Percentiles rank a stretch among this genome's conserved stretches.
phyloP scores from a whole-genome alignment of 2,888 invertebrate species.

The Gastracanthus pulcherrimus region DNA sequence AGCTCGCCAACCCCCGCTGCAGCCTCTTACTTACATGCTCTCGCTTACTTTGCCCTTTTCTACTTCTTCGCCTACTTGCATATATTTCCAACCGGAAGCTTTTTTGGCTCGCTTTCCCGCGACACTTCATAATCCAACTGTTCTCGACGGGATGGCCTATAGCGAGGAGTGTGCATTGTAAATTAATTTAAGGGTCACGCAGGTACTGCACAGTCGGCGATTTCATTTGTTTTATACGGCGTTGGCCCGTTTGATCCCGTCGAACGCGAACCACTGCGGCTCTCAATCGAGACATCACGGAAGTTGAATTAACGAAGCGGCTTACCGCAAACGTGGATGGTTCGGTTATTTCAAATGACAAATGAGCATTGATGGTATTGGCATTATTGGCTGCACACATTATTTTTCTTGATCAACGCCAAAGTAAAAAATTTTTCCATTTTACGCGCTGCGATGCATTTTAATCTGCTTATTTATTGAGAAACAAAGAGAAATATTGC shows the following conservation, averaged over 20 bases:
- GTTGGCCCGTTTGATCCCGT: too few relatives aligned
- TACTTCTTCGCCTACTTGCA: background rate
- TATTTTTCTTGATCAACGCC: background rate
- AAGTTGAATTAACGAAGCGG: slow-evolving; percentile 69
- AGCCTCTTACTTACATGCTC: background rate
- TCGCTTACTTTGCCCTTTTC: background rate
- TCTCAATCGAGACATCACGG: slow-evolving; percentile 53
- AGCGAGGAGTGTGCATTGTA: too few relatives aligned
- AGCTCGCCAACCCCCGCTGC: background rate
- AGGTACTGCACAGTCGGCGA: too few relatives aligned
- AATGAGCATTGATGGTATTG: too few relatives aligned
- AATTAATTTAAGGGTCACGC: too few relatives aligned
- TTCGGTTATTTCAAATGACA: slow-evolving; percentile 67
- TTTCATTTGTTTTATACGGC: too few relatives aligned
- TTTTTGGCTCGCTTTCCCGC: too few relatives aligned
- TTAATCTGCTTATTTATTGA: too few relatives aligned
- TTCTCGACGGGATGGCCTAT: too few relatives aligned
- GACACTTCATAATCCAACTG: too few relatives aligned
- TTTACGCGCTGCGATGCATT: background rate
- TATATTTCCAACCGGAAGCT: background rate
- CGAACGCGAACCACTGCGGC: background rate
- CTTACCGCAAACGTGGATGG: slow-evolving; percentile 63
- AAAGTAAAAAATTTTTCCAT: background rate
- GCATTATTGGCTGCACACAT: slow-evolving; percentile 9
- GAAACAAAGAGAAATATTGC: too few relatives aligned